Evolutionary conservation across 2,113 vertebrate species (phyloP).

Genomic region (Chionodraco myersi): DNA sequence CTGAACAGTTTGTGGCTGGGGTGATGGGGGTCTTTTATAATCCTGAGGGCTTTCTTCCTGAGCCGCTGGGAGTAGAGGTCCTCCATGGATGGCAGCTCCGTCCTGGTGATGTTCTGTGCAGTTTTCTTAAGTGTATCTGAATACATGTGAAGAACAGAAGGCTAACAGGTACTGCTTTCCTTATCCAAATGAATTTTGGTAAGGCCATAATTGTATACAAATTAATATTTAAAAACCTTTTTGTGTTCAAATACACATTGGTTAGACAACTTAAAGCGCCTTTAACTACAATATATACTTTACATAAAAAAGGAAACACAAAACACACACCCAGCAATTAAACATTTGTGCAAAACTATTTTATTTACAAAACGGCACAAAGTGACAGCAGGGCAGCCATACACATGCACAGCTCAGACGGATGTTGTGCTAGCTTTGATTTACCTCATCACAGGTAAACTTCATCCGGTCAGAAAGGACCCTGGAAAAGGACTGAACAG

Average conservation of each 20-base stretch:
- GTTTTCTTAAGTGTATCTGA: too few relatives aligned
- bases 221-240: background rate
- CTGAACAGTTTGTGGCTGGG: too few relatives aligned
- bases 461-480: conserved; percentile 51
- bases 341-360: conserved; percentile 98
- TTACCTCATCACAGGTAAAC: conserved; percentile 70
- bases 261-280: background rate
- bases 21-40: too few relatives aligned
- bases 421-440: conserved; percentile 82
- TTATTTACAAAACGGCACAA: conserved; percentile 99
- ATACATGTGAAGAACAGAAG: background rate
- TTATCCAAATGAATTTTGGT: background rate
- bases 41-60: too few relatives aligned
- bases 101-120: too few relatives aligned
- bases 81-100: too few relatives aligned
- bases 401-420: conserved; percentile 91
- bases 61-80: too few relatives aligned
- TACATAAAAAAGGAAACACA: background rate
- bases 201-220: background rate
- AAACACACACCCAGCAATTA: conserved; percentile 45
- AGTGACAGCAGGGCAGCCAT: conserved; percentile 91
- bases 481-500: conserved; percentile 46
- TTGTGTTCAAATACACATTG: background rate
- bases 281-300: background rate
- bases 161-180: background rate